Conservation (phyloP, 2,888 invertebrate species). For the Cerceris rybyensis region DNA sequence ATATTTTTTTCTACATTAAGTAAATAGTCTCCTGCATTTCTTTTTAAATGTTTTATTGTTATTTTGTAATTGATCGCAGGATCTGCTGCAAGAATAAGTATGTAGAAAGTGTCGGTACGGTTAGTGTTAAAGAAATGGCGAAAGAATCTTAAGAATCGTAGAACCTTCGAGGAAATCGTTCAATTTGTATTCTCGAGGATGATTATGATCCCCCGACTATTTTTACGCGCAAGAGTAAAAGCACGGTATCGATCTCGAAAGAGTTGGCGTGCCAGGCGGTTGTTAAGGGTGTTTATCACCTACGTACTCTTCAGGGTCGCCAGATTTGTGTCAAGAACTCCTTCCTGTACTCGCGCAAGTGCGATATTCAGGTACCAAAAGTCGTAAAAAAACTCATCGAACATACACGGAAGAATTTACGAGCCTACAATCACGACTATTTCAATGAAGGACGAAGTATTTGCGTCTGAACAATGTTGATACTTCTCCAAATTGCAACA, state of each 20-base stretch:
- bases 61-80: too few species aligned
- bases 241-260: conserved; percentile 68
- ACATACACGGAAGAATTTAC: conserved; percentile 29
- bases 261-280: conserved; percentile 73
- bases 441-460: not conserved
- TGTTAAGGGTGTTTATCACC: conserved; percentile 76
- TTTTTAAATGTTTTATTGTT: too few species aligned
- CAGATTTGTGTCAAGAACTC: conserved; percentile 77
- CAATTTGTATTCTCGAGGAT: not conserved
- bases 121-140: too few species aligned
- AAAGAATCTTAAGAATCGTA: too few species aligned
- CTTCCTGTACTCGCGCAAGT: conserved; percentile 28
- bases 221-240: conserved; percentile 37
- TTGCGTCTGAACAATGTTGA: not conserved
- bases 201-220: conserved; percentile 2
- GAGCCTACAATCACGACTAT: conserved; percentile 13
- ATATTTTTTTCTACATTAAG: too few species aligned
- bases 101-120: too few species aligned
- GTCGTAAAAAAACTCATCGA: conserved; percentile 43
- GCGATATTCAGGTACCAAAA: conserved; percentile 28
- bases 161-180: too few species aligned
- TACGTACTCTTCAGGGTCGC: conserved; percentile 73
- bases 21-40: too few species aligned
- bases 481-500: not conserved
- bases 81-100: too few species aligned